Base-by-base conservation (phyloP, 2,797 vertebrate genomes). In the Brotula barbata region DNA sequence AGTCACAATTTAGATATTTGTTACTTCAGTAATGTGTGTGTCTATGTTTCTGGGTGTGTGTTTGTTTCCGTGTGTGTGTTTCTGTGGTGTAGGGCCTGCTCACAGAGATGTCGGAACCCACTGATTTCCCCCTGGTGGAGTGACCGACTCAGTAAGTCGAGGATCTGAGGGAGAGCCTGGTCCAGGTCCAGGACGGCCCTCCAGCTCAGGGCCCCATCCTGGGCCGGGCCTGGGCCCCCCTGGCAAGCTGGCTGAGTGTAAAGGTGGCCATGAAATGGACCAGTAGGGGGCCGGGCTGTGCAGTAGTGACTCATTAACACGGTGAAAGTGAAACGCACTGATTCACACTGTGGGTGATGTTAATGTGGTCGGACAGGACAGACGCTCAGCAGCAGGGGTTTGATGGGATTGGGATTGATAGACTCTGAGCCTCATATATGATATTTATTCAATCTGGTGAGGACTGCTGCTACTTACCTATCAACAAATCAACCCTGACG, bases 251-350 rank as follows among this genome's bases (percentile, higher is more conserved):
- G 71, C 87, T 42, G 48, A 92, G 88, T 90, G 82, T 90, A 94
- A 94, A 97, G 95, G 95, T 97, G 95, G 94, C 95, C 91, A 95
- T 88, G 92, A 91, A 91, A 91, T 89, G 76, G 89, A 91, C 90
- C 77, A 87, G 80, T 85, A 71, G 82, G 89, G 84, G 77, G 6
- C 15, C 37, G 7, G 50, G 0, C 53, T 76, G 70, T 50, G 63
- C 73, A 42, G 72, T 44, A 40, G 72, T 47, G 47, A 34, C 48
- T 28, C 25, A 28, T 28, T 28, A 28, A 8, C 4, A 28, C 8
- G 25, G n/a, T n/a, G n/a, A n/a, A 28, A 28, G 25, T 28, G 25
- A 28, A 28, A 28, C 25, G 8, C 25, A 8, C 25, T 28, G 25
- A 8, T 28, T 28, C 25, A 28, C 25, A 28, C 25, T 28, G 25